A percentile compares a stretch with the other conserved stretches of the same genome.
Evolutionary conservation across 2,113 vertebrate genomes (phyloP).

Genomic region (Anhinga anhinga): DNA sequence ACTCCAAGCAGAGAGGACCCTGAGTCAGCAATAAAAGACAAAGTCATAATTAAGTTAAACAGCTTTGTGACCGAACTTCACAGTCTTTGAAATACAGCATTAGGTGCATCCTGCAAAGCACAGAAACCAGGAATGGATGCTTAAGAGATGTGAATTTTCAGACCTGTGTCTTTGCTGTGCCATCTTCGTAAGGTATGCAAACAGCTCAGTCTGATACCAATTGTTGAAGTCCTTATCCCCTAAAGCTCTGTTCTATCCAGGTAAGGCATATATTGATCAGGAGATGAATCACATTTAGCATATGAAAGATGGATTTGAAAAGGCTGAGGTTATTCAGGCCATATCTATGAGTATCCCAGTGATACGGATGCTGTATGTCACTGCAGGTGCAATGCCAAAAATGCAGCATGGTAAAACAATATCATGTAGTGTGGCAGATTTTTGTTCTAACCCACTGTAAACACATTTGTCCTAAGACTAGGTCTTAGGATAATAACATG

Average conservation of each 20-base stretch:
- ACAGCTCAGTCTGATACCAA: background rate
- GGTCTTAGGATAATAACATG: background rate
- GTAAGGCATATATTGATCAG: background rate
- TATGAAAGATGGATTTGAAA: background rate
- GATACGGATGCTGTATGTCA: rapidly evolving
- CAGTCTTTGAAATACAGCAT: background rate
- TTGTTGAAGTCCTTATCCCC: background rate
- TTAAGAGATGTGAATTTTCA: background rate
- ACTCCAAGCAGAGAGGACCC: background rate
- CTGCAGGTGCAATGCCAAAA: background rate
- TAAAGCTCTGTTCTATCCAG: background rate
- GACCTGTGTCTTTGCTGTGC: background rate
- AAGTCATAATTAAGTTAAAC: background rate
- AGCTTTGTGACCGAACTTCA: background rate
- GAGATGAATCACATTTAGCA: background rate
- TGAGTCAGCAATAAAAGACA: background rate
- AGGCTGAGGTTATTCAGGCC: background rate
- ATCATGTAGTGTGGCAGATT: rapidly evolving
- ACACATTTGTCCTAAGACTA: background rate
- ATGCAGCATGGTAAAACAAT: background rate
- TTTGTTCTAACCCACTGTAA: background rate
- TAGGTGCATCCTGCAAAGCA: background rate
- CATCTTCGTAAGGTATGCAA: background rate
- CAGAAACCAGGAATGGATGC: background rate
- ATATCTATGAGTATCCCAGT: background rate